These are phyloP conservation scores for Hydropsyche betteni DNA, from an alignment of 2,888 invertebrate species.

Conservation along the genomic window DNA sequence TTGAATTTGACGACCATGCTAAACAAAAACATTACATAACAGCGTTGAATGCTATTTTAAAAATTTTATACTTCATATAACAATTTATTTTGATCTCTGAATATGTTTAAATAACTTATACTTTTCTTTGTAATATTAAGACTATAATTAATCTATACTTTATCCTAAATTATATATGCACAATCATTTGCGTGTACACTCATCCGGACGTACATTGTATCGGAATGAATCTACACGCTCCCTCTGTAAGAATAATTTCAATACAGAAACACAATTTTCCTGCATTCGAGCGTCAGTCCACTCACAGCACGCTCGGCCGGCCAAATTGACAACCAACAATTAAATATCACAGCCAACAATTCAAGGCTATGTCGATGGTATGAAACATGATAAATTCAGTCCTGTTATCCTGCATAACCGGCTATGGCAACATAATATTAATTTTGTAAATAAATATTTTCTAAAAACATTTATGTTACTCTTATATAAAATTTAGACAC, in stretches of 20 bases:
- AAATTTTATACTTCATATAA: background rate
- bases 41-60: constrained; percentile 1
- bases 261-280: constrained; percentile 46
- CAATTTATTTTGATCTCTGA: background rate
- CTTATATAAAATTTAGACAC: constrained; percentile 51
- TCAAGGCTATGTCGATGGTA: constrained; percentile 51
- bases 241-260: constrained; percentile 17
- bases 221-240: background rate
- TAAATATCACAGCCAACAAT: constrained; percentile 52
- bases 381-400: constrained; percentile 49
- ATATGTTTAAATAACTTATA: constrained; percentile 20
- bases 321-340: constrained; percentile 52
- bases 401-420: constrained; percentile 40
- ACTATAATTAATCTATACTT: constrained; percentile 15
- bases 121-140: constrained; percentile 14
- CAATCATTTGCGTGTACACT: constrained; percentile 3
- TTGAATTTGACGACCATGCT: constrained; percentile 7
- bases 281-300: constrained; percentile 46
- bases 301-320: constrained; percentile 50
- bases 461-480: constrained; percentile 46
- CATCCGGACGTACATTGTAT: constrained; percentile 3
- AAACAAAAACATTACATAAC: background rate
- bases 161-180: constrained; percentile 20
- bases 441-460: constrained; percentile 44
- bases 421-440: constrained; percentile 49